phyloP scores from a whole-genome alignment of 2,113 vertebrate genomes.

The Garra rufa region DNA sequence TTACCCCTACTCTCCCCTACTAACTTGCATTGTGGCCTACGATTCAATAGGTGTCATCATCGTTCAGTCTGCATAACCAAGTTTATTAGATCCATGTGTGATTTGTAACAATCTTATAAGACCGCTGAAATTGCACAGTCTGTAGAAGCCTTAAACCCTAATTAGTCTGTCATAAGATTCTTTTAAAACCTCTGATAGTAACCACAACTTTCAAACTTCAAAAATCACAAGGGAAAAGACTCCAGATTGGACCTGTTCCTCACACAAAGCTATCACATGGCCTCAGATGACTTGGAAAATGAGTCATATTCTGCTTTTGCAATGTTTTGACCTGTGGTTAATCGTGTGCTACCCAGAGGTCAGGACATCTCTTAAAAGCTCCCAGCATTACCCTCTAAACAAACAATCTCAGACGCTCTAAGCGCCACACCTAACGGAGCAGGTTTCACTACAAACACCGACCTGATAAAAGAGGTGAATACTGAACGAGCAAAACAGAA shows the following conservation, averaged over 20 bases:
- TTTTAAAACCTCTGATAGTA: neutral
- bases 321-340: slow-evolving; percentile 10
- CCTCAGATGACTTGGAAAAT: neutral
- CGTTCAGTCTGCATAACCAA: too few relatives aligned
- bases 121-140: too few relatives aligned
- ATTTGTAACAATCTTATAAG: too few relatives aligned
- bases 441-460: neutral
- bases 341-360: neutral
- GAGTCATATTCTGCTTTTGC: neutral
- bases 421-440: slow-evolving; percentile 10
- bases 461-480: neutral
- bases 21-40: too few relatives aligned
- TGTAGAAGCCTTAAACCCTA: too few relatives aligned
- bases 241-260: neutral
- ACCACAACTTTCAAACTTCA: neutral
- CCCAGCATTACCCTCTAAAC: neutral
- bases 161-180: neutral
- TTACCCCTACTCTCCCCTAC: too few relatives aligned
- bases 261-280: neutral
- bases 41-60: too few relatives aligned
- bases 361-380: neutral
- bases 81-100: too few relatives aligned
- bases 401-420: slow-evolving; percentile 1
- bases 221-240: neutral
- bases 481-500: neutral